These are phyloP conservation scores for Amitus sp. DNA, from an alignment of 2,888 invertebrate species.

Conservation along the genomic window DNA sequence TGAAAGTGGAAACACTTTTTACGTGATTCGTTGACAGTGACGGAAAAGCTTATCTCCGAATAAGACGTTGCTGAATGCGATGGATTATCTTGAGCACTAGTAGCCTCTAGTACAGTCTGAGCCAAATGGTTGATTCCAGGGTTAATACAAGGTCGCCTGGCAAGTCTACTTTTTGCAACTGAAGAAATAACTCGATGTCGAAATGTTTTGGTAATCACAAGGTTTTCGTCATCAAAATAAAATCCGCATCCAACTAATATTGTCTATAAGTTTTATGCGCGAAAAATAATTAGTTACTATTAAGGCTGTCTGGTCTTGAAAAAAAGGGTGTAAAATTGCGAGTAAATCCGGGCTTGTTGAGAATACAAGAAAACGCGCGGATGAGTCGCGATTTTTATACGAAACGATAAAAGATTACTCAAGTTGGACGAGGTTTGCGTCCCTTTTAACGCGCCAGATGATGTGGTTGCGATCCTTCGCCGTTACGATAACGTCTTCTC, in stretches of 20 bases:
- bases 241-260: no score
- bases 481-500: background rate
- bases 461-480: constrained; percentile 1
- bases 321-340: no score
- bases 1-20: background rate
- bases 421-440: constrained; percentile 1
- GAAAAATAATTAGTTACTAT: no score
- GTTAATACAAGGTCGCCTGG: constrained; percentile 36
- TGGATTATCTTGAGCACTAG: constrained; percentile 29
- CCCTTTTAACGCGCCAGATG: constrained; percentile 7
- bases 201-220: no score
- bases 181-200: constrained; percentile 12
- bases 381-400: constrained; percentile 7
- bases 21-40: constrained; percentile 5
- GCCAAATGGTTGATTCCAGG: constrained; percentile 29
- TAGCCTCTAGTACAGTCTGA: constrained; percentile 26
- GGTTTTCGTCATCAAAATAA: no score
- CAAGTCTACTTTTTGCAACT: constrained; percentile 25
- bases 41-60: constrained; percentile 19
- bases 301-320: no score
- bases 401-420: constrained; percentile 11
- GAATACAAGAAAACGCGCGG: constrained; percentile 5
- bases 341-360: constrained; percentile 3
- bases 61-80: constrained; percentile 25
- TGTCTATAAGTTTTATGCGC: no score